Conservation (phyloP, 1,140 invertebrate genomes). For the Drosophila truncata region DNA sequence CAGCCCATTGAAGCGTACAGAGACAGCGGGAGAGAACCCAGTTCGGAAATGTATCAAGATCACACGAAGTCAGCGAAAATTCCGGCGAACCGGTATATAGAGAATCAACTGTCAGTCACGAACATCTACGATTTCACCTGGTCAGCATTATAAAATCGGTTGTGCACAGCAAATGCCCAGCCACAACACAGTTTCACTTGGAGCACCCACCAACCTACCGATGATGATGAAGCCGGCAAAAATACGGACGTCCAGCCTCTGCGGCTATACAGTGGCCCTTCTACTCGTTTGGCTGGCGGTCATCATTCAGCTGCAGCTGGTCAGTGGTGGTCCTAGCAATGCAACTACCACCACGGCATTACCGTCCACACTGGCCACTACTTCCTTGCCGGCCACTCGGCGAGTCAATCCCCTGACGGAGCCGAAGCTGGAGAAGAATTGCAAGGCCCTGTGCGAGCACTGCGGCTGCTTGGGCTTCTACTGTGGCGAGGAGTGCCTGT, state of each 20-base stretch:
- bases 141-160: constrained; percentile 73
- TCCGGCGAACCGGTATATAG: constrained; percentile 55
- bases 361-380: constrained; percentile 8
- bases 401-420: constrained; percentile 58
- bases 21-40: constrained; percentile 40
- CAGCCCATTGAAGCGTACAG: constrained; percentile 34
- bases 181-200: constrained; percentile 50
- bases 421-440: constrained; percentile 65
- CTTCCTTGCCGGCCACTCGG: constrained; percentile 13
- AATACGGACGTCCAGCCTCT: constrained; percentile 24
- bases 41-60: constrained; percentile 76
- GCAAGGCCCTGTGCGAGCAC: constrained; percentile 77
- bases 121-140: constrained; percentile 74
- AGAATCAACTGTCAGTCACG: constrained; percentile 73
- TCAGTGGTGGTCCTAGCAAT: constrained; percentile 2
- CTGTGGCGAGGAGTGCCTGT: constrained; percentile 84
- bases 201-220: constrained; percentile 18
- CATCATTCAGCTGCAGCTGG: constrained; percentile 36
- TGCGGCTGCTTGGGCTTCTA: constrained; percentile 84
- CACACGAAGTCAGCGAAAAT: constrained; percentile 73
- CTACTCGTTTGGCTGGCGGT: constrained; percentile 44
- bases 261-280: constrained; percentile 31
- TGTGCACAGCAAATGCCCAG: constrained; percentile 27
- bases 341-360: constrained; percentile 9
- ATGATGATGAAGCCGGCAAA: constrained; percentile 46